Percentiles rank a stretch among this genome's conserved stretches.
Conservation (phyloP, 2,113 vertebrate genomes). For the Gorsachius goisagi region DNA sequence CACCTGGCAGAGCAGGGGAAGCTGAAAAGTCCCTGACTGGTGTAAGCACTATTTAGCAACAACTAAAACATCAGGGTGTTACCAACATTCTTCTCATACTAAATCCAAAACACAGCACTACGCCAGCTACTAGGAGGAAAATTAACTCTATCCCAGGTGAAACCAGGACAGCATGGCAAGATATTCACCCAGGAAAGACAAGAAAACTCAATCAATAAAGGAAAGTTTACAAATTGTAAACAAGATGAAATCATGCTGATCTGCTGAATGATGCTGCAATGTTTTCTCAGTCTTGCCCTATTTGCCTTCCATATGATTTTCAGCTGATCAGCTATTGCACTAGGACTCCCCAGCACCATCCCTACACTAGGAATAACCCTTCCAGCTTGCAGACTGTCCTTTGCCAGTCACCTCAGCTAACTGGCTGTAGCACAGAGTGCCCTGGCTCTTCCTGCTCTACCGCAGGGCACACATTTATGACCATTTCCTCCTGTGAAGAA, state of each 20-base stretch:
- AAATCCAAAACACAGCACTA: too few relatives aligned
- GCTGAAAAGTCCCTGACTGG: too few relatives aligned
- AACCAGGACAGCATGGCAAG: background rate
- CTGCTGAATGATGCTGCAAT: background rate
- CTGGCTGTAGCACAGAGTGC: background rate
- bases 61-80: too few relatives aligned
- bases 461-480: background rate
- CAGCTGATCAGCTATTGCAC: background rate
- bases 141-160: too few relatives aligned
- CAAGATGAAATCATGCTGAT: background rate
- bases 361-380: background rate
- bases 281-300: background rate
- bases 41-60: too few relatives aligned
- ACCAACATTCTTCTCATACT: too few relatives aligned
- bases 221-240: background rate
- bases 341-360: background rate
- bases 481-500: background rate
- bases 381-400: background rate
- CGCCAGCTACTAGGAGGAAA: too few relatives aligned
- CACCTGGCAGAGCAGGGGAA: too few relatives aligned
- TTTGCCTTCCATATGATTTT: background rate
- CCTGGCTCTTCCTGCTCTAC: background rate
- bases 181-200: background rate
- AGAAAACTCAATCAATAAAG: background rate
- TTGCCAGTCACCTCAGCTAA: background rate